These are phyloP conservation scores for Cyrtodaria siliqua DNA, from an alignment of 2,888 invertebrate genomes.

Conservation along the genomic window DNA sequence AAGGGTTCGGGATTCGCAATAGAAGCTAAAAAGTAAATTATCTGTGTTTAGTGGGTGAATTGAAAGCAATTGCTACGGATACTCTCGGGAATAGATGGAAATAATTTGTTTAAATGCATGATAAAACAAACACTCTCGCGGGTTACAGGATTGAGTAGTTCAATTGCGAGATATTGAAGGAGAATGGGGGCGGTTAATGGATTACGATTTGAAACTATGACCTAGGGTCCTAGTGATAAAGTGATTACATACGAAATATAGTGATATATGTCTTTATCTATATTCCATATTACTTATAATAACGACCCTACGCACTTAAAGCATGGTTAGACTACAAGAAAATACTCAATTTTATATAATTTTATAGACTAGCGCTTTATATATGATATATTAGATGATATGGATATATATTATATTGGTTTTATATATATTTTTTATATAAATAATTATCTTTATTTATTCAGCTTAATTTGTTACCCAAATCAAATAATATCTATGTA, in stretches of 20 bases:
- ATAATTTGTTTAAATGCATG: conserved; percentile 43
- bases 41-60: conserved; percentile 47
- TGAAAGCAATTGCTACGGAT: conserved; percentile 36
- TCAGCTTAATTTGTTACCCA: too few species aligned
- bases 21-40: conserved; percentile 47
- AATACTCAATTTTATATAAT: too few species aligned
- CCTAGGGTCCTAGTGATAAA: conserved; percentile 6
- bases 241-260: background rate
- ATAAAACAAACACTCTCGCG: conserved; percentile 46
- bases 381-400: too few species aligned
- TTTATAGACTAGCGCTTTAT: too few species aligned
- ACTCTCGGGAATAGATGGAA: conserved; percentile 24
- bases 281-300: too few species aligned
- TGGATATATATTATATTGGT: too few species aligned
- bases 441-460: too few species aligned
- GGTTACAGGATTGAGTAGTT: conserved; percentile 31
- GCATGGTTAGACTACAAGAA: too few species aligned
- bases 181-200: conserved; percentile 32
- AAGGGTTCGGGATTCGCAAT: conserved; percentile 32
- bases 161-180: conserved; percentile 35
- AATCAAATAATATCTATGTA: too few species aligned
- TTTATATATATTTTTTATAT: too few species aligned
- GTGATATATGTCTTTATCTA: too few species aligned
- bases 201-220: conserved; percentile 15
- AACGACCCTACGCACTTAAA: too few species aligned